A percentile compares a stretch with the other conserved stretches of the same genome.
Evolutionary conservation across 1,140 invertebrate species (phyloP).

Genomic region (Drosophila willistoni): DNA sequence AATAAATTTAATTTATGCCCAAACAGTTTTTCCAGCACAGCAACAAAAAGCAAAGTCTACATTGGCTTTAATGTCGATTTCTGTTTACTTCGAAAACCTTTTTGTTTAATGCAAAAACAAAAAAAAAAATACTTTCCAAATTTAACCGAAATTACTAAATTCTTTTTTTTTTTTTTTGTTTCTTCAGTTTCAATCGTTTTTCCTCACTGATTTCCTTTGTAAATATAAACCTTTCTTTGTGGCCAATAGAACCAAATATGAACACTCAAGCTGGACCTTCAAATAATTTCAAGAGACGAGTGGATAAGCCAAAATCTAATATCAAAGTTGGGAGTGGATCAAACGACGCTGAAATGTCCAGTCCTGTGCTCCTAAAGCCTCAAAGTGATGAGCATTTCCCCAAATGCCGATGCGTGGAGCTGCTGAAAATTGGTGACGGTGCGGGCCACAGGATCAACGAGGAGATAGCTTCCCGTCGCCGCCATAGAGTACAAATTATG

Average conservation of each 20-base stretch:
- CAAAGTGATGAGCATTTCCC: conserved; percentile 15
- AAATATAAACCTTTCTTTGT: background rate
- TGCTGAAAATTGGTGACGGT: background rate
- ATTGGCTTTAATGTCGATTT: no score
- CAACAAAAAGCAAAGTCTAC: no score
- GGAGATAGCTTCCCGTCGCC: background rate
- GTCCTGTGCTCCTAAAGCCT: background rate
- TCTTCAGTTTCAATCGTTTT: no score
- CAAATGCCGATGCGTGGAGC: conserved; percentile 1
- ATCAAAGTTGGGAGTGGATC: background rate
- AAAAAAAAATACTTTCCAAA: no score
- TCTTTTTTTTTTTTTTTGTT: no score
- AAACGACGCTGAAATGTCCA: background rate
- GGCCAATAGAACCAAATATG: background rate
- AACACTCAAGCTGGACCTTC: background rate
- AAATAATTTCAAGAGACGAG: background rate
- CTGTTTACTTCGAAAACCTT: no score
- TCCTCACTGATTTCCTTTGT: no score
- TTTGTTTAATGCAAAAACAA: no score
- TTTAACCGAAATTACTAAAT: no score
- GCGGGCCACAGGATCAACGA: background rate
- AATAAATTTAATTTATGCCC: no score
- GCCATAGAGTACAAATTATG: background rate
- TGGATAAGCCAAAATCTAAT: background rate
- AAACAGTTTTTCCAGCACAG: no score